Percentiles rank a stretch among this genome's conserved stretches.
phyloP scores from a whole-genome alignment of 2,797 vertebrate genomes.

The Cyprinella venusta region DNA sequence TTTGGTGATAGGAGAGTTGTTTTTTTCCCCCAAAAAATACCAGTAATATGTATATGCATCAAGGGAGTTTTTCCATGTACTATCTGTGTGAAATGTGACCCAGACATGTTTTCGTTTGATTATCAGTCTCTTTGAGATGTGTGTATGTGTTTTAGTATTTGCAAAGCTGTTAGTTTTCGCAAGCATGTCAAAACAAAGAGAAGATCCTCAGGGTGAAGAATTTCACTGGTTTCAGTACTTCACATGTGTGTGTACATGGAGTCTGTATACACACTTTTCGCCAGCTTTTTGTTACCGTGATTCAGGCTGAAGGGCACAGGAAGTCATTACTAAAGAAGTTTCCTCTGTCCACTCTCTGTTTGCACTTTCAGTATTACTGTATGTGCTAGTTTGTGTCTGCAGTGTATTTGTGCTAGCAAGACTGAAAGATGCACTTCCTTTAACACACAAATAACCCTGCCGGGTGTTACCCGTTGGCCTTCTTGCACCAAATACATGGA shows the following conservation, averaged over 20 bases:
- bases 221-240: background rate
- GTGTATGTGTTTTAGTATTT: background rate
- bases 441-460: background rate
- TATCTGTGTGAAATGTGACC: background rate
- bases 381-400: conserved; percentile 17
- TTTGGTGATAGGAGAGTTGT: background rate
- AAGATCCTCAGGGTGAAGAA: background rate
- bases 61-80: background rate
- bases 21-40: too few relatives aligned
- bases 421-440: conserved; percentile 3
- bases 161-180: background rate
- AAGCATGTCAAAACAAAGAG: background rate
- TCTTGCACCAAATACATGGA: conserved; percentile 11
- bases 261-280: background rate
- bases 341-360: conserved; percentile 20
- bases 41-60: background rate
- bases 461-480: background rate
- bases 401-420: conserved; percentile 6
- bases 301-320: conserved; percentile 31
- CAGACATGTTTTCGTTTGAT: background rate
- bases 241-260: conserved; percentile 1
- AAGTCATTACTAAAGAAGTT: conserved; percentile 31
- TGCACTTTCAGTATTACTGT: conserved; percentile 29
- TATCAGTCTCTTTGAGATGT: background rate
- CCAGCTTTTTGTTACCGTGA: conserved; percentile 9